Evolutionary conservation across 2,888 invertebrate species (phyloP), one percentile per base, ranked within the genome.

Genomic region (Acrocyrtus sp.): DNA sequence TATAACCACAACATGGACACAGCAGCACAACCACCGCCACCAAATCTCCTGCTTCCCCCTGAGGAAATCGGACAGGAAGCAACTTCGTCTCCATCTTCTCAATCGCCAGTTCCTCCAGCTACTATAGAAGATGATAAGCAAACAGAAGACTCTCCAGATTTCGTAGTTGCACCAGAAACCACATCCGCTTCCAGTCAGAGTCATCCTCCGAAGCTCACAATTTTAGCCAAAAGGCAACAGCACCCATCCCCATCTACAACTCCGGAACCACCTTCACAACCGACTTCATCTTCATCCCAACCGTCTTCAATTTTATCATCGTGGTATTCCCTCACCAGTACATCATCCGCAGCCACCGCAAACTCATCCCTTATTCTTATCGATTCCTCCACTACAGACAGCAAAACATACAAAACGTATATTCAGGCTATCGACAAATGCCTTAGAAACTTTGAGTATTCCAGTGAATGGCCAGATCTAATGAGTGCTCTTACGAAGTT

Each of bases 401-500:
- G 34, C 41, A 61, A 61, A 15, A 47, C 48, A 1, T 70, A 70
- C 41, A 54, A 57, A 21, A 87, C 87, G 75, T 89, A 92, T 84
- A 91, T 91, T 78, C 89, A 90, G 50, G 90, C 91, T 76, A 90
- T 96, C 62, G 95, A 96, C 84, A 94, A 93, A 84, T 94, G 94
- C 17, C 86, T 96, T 75, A 93, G 92, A 83, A 92, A 90, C 84
- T 96, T 96, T 85, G 96, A 96, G 83, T 92, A 92, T 83, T 94
- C 95, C n/a, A 92, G 92, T 81, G 95, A 96, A 88, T 96, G 96
- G 96, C 94, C 95, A 66, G 96, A 96, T 86, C 87, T 96, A 60
- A 96, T 96, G 82, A 91, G 94, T 63, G 94, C 95, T 4, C 85
- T 96, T 34, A 93, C 92, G 57, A 95, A 95, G 85, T 87, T 96